A percentile compares a stretch with the other conserved stretches of the same genome.
These are phyloP conservation scores for Meta bourneti DNA, from an alignment of 2,888 invertebrate genomes.

Conservation along the genomic window DNA sequence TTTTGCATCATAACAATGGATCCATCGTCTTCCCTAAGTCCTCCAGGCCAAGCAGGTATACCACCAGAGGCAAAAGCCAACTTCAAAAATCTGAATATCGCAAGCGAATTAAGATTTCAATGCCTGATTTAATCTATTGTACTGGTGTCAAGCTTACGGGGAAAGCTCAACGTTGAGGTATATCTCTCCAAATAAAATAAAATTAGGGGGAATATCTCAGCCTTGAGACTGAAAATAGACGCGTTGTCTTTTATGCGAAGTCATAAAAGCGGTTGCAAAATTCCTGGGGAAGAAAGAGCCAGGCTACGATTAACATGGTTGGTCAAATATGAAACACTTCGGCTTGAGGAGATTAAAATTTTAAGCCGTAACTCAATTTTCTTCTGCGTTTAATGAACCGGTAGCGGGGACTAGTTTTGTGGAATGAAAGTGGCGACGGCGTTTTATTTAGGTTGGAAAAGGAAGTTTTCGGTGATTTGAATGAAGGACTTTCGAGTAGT, in stretches of 20 bases:
- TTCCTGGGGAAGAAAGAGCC: not conserved
- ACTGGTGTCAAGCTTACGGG: not conserved
- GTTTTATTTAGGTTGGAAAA: slow-evolving; percentile 6
- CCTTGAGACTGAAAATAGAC: not conserved
- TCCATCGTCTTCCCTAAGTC: not conserved
- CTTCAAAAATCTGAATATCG: not conserved
- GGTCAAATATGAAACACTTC: slow-evolving; percentile 34
- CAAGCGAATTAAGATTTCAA: not conserved
- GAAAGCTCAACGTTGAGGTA: not conserved
- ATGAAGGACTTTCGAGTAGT: not conserved
- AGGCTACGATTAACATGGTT: not conserved
- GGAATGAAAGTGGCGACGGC: slow-evolving; percentile 5
- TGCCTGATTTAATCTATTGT: not conserved
- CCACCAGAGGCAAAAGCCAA: not conserved
- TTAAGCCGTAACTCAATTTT: slow-evolving; percentile 52
- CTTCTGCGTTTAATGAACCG: slow-evolving; percentile 47
- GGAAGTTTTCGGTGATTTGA: not conserved
- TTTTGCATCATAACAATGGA: not conserved
- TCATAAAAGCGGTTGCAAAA: not conserved
- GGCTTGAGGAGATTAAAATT: slow-evolving; percentile 37
- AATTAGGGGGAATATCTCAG: not conserved
- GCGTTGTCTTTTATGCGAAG: not conserved
- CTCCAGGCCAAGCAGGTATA: not conserved
- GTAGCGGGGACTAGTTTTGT: not conserved
- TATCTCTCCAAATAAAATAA: too few species aligned